Evolutionary conservation across 2,797 vertebrate genomes (phyloP).

Genomic region (Alauda arvensis): DNA sequence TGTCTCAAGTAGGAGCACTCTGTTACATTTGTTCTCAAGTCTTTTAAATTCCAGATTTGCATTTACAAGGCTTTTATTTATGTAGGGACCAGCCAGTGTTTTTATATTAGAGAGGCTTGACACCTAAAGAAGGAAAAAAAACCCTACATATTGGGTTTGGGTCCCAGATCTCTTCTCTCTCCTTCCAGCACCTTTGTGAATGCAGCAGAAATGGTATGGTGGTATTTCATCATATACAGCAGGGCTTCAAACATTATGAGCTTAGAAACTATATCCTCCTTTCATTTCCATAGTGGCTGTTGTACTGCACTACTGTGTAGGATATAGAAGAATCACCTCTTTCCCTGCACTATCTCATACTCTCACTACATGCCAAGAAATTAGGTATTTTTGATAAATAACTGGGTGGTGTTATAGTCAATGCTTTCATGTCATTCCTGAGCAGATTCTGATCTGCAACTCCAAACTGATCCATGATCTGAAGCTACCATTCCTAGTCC

Average conservation of each 20-base stretch:
- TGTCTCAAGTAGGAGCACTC: not conserved
- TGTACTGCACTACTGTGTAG: not conserved
- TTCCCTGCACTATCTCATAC: not conserved
- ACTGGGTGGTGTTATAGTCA: not conserved
- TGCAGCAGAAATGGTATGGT: not conserved
- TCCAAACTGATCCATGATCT: not conserved
- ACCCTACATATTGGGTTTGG: not conserved
- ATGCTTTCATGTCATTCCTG: not conserved
- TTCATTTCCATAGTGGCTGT: not conserved
- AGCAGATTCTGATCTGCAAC: not conserved
- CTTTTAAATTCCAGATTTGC: slow-evolving; percentile 17
- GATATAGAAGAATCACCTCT: not conserved
- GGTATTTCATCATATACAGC: not conserved
- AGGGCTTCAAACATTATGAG: not conserved
- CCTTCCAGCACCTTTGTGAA: not conserved
- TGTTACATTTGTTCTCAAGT: not conserved
- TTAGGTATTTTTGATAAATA: not conserved
- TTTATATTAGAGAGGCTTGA: slow-evolving; percentile 1
- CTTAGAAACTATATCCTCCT: not conserved
- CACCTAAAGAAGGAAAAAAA: not conserved
- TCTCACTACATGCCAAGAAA: not conserved
- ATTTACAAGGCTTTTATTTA: slow-evolving; percentile 35
- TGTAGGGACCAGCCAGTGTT: not conserved
- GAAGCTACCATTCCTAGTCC: not conserved
- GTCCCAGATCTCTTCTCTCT: not conserved